Evolutionary conservation across 2,113 vertebrate genomes (phyloP).

Genomic region (Eulemur rufifrons): DNA sequence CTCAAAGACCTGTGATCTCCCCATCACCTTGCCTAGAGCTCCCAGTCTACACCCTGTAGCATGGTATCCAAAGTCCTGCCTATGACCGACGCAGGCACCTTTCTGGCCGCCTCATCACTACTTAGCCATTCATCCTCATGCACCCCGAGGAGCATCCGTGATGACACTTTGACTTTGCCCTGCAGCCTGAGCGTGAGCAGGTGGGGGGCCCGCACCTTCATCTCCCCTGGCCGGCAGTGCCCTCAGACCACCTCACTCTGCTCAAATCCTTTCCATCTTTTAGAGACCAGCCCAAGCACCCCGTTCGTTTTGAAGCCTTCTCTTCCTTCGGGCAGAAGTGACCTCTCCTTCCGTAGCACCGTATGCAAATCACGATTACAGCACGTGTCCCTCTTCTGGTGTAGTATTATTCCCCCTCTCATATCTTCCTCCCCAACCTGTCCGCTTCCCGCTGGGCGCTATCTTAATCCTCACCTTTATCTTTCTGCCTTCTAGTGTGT

Average conservation of each 20-base stretch:
- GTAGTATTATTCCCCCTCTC: background rate
- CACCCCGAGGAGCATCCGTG: rapidly evolving
- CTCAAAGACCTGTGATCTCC: background rate
- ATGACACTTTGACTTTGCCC: background rate
- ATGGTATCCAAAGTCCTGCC: background rate
- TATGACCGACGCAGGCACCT: background rate
- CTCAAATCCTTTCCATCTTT: background rate
- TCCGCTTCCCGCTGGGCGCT: background rate
- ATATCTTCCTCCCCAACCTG: background rate
- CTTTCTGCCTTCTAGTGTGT: background rate
- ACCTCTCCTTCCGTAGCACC: background rate
- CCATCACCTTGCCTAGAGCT: background rate
- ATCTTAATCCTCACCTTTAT: background rate
- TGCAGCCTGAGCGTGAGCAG: background rate
- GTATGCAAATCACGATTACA: background rate
- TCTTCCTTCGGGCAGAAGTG: background rate
- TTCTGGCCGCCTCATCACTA: background rate
- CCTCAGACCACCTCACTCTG: background rate
- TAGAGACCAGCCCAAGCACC: background rate
- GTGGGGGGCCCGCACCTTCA: rapidly evolving
- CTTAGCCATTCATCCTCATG: background rate
- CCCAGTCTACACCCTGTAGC: background rate
- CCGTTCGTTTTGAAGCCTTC: background rate
- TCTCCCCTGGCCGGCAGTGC: background rate
- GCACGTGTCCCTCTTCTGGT: background rate